Percentiles rank a stretch among this genome's conserved stretches.
Evolutionary conservation across 1,140 invertebrate genomes (phyloP).

Genomic region (Cydia strobilella): DNA sequence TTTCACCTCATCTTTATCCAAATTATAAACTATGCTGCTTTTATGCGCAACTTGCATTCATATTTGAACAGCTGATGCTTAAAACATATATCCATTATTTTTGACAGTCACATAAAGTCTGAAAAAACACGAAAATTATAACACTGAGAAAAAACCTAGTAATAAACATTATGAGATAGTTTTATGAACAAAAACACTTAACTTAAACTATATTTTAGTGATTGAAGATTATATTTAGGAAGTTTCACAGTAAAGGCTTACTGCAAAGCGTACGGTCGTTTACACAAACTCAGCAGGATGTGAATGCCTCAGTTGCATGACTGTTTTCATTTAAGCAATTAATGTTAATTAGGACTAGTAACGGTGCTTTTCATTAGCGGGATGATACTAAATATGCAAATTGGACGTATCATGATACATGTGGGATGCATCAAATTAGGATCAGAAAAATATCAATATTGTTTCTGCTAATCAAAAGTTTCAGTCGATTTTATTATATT

Average conservation of each 20-base stretch:
- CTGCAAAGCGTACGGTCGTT: neutral
- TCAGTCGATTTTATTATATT: no score
- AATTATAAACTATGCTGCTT: no score
- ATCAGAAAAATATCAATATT: neutral
- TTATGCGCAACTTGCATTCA: no score
- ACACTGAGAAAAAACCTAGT: no score
- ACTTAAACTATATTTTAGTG: no score
- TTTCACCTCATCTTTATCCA: no score
- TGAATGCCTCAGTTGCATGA: slow-evolving; percentile 37
- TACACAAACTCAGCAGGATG: slow-evolving; percentile 32
- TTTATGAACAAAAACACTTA: no score
- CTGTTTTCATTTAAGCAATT: slow-evolving; percentile 42
- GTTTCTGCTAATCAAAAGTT: neutral
- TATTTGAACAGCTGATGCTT: no score
- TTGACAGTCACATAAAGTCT: no score
- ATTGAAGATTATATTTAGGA: neutral
- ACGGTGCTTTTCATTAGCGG: slow-evolving; percentile 37
- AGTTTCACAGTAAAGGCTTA: neutral
- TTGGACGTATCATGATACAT: slow-evolving; percentile 31
- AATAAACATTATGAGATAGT: no score
- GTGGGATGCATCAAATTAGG: slow-evolving; percentile 6
- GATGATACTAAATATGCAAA: slow-evolving; percentile 41
- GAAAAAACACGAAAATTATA: no score
- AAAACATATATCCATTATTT: no score
- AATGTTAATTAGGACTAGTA: slow-evolving; percentile 40